Evolutionary conservation across 2,797 vertebrate genomes (phyloP).

Genomic region (Tinamus major): DNA sequence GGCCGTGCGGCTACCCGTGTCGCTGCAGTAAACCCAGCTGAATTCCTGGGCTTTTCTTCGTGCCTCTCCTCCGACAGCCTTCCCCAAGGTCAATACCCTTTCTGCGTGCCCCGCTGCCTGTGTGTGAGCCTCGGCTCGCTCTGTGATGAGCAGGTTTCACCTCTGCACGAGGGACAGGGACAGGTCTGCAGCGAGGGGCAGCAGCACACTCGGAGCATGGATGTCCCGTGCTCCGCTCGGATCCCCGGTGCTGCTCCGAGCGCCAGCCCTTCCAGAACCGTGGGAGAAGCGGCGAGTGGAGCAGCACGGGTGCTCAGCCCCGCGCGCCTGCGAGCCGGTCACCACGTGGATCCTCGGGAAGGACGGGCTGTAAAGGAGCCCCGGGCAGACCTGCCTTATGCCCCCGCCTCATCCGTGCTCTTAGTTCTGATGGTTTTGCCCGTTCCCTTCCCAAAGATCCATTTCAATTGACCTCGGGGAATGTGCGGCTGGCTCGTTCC

Average conservation of each 20-base stretch:
- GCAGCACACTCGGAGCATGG: background rate
- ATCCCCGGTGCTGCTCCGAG: background rate
- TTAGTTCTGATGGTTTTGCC: background rate
- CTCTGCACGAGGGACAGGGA: background rate
- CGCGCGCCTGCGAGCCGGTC: background rate
- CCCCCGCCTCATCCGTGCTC: fast-evolving
- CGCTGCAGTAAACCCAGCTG: background rate
- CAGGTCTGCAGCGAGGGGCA: fast-evolving
- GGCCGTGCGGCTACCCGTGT: fast-evolving
- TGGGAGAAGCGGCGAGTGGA: background rate
- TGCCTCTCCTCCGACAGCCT: fast-evolving
- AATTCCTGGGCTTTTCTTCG: background rate
- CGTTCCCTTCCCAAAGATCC: background rate
- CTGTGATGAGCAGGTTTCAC: background rate
- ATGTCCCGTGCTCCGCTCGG: background rate
- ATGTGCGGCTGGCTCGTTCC: background rate
- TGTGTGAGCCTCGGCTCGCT: background rate
- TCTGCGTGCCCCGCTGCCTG: background rate
- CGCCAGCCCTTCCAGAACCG: background rate
- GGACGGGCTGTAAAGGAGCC: background rate
- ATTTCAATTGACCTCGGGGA: background rate
- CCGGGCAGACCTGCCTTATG: background rate
- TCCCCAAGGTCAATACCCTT: background rate
- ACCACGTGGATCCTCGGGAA: background rate
- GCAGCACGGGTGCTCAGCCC: background rate